phyloP scores from a whole-genome alignment of 2,888 invertebrate genomes.

The Teleiodes luculella region DNA sequence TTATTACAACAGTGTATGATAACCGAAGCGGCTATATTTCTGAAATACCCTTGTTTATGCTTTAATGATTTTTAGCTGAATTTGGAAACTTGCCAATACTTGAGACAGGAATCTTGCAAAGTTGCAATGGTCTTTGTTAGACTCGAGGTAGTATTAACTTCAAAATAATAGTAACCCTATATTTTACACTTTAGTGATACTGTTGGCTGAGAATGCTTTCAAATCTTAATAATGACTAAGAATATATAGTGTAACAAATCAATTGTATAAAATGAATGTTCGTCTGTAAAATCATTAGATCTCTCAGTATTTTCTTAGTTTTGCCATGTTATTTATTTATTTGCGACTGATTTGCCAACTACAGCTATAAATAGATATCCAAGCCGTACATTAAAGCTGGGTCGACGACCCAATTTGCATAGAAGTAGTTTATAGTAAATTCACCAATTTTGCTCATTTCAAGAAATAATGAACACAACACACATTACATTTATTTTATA shows the following conservation, averaged over 20 bases:
- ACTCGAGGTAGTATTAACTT: not conserved
- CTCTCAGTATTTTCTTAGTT: too few relatives aligned
- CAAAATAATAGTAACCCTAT: too few relatives aligned
- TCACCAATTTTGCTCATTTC: not conserved
- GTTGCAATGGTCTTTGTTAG: not conserved
- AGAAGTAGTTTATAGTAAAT: not conserved
- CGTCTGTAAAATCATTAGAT: too few relatives aligned
- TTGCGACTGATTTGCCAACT: not conserved
- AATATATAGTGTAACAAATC: too few relatives aligned
- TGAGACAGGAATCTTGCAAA: not conserved
- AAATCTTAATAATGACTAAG: too few relatives aligned
- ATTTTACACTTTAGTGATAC: too few relatives aligned
- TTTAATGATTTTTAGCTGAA: not conserved
- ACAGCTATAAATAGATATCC: not conserved
- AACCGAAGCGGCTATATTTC: not conserved
- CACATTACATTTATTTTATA: too few relatives aligned
- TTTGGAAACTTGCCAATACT: not conserved
- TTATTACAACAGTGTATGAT: not conserved
- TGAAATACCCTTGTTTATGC: constrained; percentile 3
- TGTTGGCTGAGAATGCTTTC: too few relatives aligned
- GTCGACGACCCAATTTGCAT: not conserved
- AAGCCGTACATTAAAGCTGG: constrained; percentile 1
- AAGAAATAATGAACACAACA: too few relatives aligned
- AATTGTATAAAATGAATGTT: too few relatives aligned
- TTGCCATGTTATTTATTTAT: not conserved